phyloP scores from a whole-genome alignment of 2,113 vertebrate species.

The Collichthys lucidus region DNA sequence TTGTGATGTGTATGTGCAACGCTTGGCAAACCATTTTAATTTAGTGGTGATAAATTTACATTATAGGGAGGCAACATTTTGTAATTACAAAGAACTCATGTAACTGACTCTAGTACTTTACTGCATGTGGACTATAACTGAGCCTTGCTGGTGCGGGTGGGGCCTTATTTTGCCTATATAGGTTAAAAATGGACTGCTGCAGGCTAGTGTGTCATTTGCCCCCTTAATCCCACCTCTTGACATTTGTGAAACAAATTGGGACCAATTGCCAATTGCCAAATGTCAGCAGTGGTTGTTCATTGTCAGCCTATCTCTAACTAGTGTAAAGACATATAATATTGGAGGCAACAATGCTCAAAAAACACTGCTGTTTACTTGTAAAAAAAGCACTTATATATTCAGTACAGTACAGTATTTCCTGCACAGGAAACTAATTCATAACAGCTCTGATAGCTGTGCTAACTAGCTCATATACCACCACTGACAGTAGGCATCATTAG shows the following conservation, averaged over 20 bases:
- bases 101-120: no score
- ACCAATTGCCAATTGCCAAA: constrained; percentile 36
- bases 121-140: constrained; percentile 10
- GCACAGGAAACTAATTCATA: background rate
- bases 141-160: background rate
- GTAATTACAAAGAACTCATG: no score
- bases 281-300: constrained; percentile 33
- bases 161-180: constrained; percentile 8
- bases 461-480: background rate
- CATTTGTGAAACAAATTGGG: constrained; percentile 49
- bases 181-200: constrained; percentile 20
- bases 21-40: no score
- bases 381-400: background rate
- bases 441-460: constrained; percentile 1
- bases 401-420: background rate
- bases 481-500: constrained; percentile 36
- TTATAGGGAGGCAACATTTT: no score
- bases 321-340: constrained; percentile 4
- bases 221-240: constrained; percentile 31
- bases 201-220: constrained; percentile 17
- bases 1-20: no score
- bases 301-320: constrained; percentile 8
- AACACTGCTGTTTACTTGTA: background rate
- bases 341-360: constrained; percentile 10
- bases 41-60: no score